Conservation (phyloP, 2,797 vertebrate species). For the Danio choprae region DNA sequence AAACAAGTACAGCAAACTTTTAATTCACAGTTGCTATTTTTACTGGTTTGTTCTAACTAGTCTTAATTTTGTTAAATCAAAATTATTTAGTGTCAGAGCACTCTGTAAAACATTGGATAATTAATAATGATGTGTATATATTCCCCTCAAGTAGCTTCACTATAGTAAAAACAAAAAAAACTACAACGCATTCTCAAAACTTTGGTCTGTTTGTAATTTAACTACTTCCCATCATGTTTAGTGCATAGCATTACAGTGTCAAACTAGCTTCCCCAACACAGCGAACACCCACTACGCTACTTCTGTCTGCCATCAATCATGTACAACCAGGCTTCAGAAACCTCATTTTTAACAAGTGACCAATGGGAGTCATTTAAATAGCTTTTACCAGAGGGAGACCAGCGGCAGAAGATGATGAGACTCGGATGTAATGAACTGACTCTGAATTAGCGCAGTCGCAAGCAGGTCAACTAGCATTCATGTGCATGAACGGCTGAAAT, state of each 20-base stretch:
- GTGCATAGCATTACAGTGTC: background rate
- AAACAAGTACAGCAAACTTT: no score
- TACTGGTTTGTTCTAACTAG: no score
- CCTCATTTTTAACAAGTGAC: slow-evolving; percentile 51
- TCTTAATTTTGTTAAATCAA: no score
- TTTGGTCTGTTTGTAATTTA: background rate
- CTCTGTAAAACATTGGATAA: no score
- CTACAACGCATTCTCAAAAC: no score
- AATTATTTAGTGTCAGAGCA: no score
- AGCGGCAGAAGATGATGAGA: slow-evolving; percentile 48
- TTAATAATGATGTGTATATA: no score
- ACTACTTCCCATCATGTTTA: background rate
- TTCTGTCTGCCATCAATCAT: slow-evolving; percentile 43
- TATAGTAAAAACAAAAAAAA: no score
- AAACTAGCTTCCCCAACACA: background rate
- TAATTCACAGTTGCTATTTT: no score
- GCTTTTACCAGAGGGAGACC: slow-evolving; percentile 50
- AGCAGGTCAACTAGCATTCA: slow-evolving; percentile 44
- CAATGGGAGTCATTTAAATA: slow-evolving; percentile 59
- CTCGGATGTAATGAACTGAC: slow-evolving; percentile 50
- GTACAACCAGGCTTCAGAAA: slow-evolving; percentile 47
- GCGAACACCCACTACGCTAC: background rate
- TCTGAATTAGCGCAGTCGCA: slow-evolving; percentile 44
- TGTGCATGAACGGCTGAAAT: slow-evolving; percentile 20
- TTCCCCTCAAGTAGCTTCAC: no score